A percentile compares a stretch with the other conserved stretches of the same genome.
Conservation (phyloP, 2,888 invertebrate genomes). For the Yponomeuta sedellus region DNA sequence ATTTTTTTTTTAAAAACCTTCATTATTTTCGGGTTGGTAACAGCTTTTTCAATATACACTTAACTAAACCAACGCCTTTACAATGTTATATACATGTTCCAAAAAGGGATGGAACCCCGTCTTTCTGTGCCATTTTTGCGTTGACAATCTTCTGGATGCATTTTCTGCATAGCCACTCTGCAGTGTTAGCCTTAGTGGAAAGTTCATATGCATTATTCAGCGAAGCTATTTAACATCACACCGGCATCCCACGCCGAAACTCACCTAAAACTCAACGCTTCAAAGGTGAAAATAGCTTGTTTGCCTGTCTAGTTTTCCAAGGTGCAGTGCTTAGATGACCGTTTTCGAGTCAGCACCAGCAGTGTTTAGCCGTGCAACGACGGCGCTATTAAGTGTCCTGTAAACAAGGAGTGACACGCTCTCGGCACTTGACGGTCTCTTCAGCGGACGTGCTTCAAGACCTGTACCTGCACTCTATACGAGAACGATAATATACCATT, state of each 20-base stretch:
- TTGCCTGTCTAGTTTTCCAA: not conserved
- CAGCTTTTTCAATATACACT: too few species aligned
- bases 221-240: not conserved
- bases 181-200: slow-evolving; percentile 4
- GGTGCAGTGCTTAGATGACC: slow-evolving; percentile 4
- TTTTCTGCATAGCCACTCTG: not conserved
- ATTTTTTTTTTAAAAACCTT: too few species aligned
- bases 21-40: too few species aligned
- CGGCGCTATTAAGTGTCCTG: not conserved
- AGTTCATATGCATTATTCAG: slow-evolving; percentile 12
- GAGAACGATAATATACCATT: too few species aligned
- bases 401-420: not conserved
- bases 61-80: too few species aligned
- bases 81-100: too few species aligned
- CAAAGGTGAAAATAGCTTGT: not conserved
- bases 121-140: too few species aligned
- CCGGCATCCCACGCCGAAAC: not conserved
- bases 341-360: not conserved
- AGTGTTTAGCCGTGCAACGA: not conserved
- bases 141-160: not conserved
- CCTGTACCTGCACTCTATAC: not conserved
- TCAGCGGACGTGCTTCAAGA: not conserved
- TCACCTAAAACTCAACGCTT: not conserved
- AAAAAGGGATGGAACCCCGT: too few species aligned
- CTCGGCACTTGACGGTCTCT: not conserved